Evolutionary conservation across 2,113 vertebrate genomes (phyloP), one percentile per base, ranked within the genome.

Genomic region (Lynx canadensis): DNA sequence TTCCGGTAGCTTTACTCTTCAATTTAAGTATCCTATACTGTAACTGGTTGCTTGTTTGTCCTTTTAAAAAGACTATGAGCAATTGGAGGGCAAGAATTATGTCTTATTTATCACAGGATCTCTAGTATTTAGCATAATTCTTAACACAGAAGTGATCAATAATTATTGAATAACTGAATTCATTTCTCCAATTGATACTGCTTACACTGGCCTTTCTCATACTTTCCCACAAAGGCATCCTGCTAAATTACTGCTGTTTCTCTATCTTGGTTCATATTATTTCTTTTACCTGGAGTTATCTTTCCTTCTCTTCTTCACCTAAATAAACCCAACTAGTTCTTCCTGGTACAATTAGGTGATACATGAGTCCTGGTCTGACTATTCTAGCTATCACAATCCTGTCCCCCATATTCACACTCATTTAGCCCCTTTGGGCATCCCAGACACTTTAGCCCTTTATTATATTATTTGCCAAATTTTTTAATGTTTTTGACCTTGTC

Each of bases 141-240:
- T 57, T 65, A 65, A 31, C 1, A 55, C 55, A 96, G n/a, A 87
- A 55, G 23, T 92, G 45, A 65, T 95, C 92, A 88, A 25, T 84
- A 91, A 82, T 88, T 88, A 87, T 69, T 90, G 65, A 92, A 65
- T 94, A 82, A 94, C n/a, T 94, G 3, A 97, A 85, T 96, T 65
- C 71, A 89, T 95, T 97, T 92, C 29, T 93, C 25, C 60, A 92
- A 41, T 66, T 95, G 74, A 91, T 76, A 71, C 48, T 71, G 19
- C 50, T 81, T 88, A 57, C 29, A 83, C 3, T 79, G 55, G 33
- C 15, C 71, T 93, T 95, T 96, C 63, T 92, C 25, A 78, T 90
- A n/a, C 80, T 95, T 91, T 83, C 38, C 41, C 57, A 82, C 12
- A 91, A 91, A 66, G 65, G 23, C 33, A 89, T 73, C 71, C 38